phyloP scores from a whole-genome alignment of 2,113 vertebrate species.

The Chlorodrepanis virens region DNA sequence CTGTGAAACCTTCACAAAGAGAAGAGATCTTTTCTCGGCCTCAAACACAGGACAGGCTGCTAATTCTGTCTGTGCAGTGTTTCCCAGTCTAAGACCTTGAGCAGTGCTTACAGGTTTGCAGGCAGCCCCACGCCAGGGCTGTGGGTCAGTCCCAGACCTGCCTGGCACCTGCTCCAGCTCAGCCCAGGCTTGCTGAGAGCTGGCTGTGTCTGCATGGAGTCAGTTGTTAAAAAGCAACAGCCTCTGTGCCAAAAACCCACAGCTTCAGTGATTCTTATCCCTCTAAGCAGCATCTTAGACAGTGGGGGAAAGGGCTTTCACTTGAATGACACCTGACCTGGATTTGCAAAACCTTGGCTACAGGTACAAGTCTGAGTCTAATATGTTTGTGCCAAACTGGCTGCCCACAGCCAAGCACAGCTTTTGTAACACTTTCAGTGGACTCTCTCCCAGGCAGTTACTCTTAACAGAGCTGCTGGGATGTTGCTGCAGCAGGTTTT shows the following conservation, averaged over 20 bases:
- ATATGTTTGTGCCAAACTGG: neutral
- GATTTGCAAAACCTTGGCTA: constrained; percentile 4
- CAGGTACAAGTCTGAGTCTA: neutral
- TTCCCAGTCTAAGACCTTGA: neutral
- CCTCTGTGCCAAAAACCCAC: neutral
- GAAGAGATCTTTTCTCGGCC: neutral
- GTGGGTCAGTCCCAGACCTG: neutral
- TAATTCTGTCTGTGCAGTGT: neutral
- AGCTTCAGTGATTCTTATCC: neutral
- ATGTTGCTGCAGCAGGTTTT: neutral
- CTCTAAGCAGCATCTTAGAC: neutral
- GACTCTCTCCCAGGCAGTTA: neutral
- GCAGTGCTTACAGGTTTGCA: neutral
- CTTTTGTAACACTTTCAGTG: neutral
- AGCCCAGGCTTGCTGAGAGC: neutral
- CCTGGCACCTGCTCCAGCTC: neutral
- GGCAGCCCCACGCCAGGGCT: neutral
- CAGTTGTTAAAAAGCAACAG: neutral
- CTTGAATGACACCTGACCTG: neutral
- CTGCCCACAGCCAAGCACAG: neutral
- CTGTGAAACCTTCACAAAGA: neutral
- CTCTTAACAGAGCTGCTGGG: neutral
- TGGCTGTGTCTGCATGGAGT: neutral
- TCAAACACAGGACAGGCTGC: neutral
- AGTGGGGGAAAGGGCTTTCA: neutral